phyloP scores from a whole-genome alignment of 2,888 invertebrate genomes.

The Leucania comma region DNA sequence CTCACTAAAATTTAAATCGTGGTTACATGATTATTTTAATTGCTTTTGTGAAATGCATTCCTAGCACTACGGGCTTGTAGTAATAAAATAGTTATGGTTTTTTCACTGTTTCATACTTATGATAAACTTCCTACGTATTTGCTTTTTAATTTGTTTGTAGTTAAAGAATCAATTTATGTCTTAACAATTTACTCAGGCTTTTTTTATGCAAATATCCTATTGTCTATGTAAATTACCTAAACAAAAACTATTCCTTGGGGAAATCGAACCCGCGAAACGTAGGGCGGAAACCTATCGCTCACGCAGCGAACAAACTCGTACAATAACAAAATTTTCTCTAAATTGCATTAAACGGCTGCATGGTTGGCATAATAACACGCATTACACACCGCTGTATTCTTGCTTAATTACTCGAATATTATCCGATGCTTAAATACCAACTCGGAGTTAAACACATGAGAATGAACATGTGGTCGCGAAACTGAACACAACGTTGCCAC shows the following conservation, averaged over 20 bases:
- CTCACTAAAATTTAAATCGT: constrained; percentile 81
- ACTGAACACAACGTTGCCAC: constrained; percentile 51
- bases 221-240: no score
- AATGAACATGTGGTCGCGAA: constrained; percentile 50
- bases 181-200: neutral
- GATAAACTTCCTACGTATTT: neutral
- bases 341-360: constrained; percentile 6
- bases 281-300: neutral
- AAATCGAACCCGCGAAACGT: neutral
- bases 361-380: constrained; percentile 7
- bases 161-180: neutral
- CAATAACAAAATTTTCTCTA: constrained; percentile 3
- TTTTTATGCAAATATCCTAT: neutral
- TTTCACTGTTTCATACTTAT: constrained; percentile 12
- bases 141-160: neutral
- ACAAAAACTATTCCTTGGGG: neutral
- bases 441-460: constrained; percentile 32
- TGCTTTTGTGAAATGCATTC: constrained; percentile 48
- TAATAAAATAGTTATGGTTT: constrained; percentile 2
- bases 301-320: neutral
- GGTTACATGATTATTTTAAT: constrained; percentile 64
- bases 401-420: constrained; percentile 41
- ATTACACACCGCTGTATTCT: constrained; percentile 8
- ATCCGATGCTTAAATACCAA: constrained; percentile 33
- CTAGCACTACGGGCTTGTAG: neutral